Conservation (phyloP, 2,113 vertebrate species). For the Crotalus tigris region DNA sequence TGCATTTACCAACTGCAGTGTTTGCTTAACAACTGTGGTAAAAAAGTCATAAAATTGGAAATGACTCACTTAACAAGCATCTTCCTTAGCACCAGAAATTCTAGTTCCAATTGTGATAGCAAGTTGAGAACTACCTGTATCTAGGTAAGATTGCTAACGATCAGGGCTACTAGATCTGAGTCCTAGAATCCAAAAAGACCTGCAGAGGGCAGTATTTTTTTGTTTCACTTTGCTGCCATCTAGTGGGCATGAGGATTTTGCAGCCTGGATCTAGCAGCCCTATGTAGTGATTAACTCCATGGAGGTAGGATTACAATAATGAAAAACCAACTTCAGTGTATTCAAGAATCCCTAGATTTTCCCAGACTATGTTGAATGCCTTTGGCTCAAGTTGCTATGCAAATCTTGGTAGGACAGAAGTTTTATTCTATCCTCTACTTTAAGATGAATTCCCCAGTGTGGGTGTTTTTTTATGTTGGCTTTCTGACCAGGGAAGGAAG, state of each 20-base stretch:
- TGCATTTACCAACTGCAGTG: too few relatives aligned
- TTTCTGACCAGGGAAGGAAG: constrained; percentile 33
- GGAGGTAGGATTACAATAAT: background rate
- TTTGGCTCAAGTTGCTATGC: background rate
- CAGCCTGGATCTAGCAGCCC: background rate
- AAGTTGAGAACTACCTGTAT: background rate
- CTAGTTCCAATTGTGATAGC: background rate
- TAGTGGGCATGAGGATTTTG: background rate
- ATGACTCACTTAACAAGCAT: background rate
- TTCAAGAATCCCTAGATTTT: background rate
- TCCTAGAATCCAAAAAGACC: background rate
- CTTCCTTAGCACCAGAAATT: background rate
- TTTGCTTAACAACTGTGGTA: background rate
- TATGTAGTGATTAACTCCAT: background rate
- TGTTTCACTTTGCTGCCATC: background rate
- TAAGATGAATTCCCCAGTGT: background rate
- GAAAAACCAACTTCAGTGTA: background rate
- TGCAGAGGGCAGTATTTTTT: background rate
- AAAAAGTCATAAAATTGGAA: background rate
- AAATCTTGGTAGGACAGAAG: background rate
- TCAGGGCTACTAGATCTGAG: background rate
- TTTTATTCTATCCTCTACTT: background rate
- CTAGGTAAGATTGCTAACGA: too few relatives aligned
- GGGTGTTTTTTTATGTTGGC: background rate
- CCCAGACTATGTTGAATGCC: background rate